Base-by-base conservation (phyloP, 1,140 invertebrate genomes). In the Drosophila burlai region DNA sequence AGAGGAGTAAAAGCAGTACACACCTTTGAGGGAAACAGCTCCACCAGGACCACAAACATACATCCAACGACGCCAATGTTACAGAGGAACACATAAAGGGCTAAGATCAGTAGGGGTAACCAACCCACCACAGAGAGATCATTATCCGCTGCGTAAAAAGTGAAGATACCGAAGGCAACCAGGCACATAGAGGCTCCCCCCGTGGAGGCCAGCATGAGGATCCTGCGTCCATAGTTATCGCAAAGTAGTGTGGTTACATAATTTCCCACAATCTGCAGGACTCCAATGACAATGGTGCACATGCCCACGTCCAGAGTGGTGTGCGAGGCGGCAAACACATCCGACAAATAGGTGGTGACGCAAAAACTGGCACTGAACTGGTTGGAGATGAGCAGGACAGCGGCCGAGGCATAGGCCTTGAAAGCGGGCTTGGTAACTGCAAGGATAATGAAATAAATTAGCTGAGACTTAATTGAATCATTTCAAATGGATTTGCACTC, bases 311-410 rank as follows among this genome's bases (percentile, higher is more conserved):
- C 93, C 24, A 94, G 74, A 0, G 81, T 91, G 3, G 94, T 94
- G 2, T 95, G 95, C 0, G 96, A 94, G 7, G 94, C 93, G 0
- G 92, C 77, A 83, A 96, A 97, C 75, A 96, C 97, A 1, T 93
- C 93, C 36, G 91, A 34, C 42, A 87, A 42, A 16, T 92, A 92
- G 15, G 66, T 83, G 40, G 75, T 81, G 9, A 92, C 54, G 36
- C 82, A 73, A 36, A 83, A 91, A 15, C 78, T 83, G 36, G 73
- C 83, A 7, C 78, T 81, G 3, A 86, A 84, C 9, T 83, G 81
- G 46, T 84, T 76, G 7, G 29, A 9, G 8, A 64, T 29, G 1
- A 89, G 45, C n/a, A 92, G 40, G 9, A 78, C 75, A 2, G 52
- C n/a, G 0, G 80, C 73, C 0, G 75, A 59, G 10, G 49, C 49